These are phyloP conservation scores for Cetoscarus ocellatus DNA, from an alignment of 2,797 vertebrate species.

Conservation along the genomic window DNA sequence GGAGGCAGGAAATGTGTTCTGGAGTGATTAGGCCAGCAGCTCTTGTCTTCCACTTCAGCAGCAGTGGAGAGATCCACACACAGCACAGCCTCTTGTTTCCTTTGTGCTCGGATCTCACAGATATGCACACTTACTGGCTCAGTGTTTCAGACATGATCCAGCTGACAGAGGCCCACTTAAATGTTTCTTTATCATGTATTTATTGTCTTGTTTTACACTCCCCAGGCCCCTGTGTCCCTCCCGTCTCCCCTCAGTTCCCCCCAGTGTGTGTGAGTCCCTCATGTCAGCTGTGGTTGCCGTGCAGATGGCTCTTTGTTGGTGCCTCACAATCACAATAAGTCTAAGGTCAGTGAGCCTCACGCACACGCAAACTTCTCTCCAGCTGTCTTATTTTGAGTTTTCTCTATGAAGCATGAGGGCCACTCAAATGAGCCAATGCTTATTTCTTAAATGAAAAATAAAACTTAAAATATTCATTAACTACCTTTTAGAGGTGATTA, in stretches of 20 bases:
- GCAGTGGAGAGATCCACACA: slow-evolving; percentile 44
- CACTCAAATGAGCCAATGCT: not conserved
- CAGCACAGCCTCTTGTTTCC: slow-evolving; percentile 36
- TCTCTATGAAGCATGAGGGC: slow-evolving; percentile 15
- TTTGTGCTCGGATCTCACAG: slow-evolving; percentile 16
- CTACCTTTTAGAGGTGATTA: too few relatives aligned
- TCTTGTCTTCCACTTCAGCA: slow-evolving; percentile 69
- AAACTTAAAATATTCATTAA: too few relatives aligned
- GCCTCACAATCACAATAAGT: slow-evolving; percentile 87
- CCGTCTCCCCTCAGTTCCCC: slow-evolving; percentile 44
- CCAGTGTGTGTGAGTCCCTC: slow-evolving; percentile 70
- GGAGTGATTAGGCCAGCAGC: slow-evolving; percentile 76
- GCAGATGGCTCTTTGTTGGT: slow-evolving; percentile 90
- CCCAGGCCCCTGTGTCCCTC: slow-evolving; percentile 47
- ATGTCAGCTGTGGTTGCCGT: slow-evolving; percentile 81
- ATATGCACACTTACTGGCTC: slow-evolving; percentile 14
- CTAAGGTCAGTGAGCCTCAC: slow-evolving; percentile 81
- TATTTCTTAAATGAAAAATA: too few relatives aligned
- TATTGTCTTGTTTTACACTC: slow-evolving; percentile 48
- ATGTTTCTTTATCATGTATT: slow-evolving; percentile 42
- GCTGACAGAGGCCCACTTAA: slow-evolving; percentile 37
- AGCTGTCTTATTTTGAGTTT: slow-evolving; percentile 59
- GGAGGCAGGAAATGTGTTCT: slow-evolving; percentile 79
- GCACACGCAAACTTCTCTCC: slow-evolving; percentile 77
- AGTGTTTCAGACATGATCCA: slow-evolving; percentile 31